Conservation (phyloP, 2,888 invertebrate genomes). For the Taphrorychus bicolor region DNA sequence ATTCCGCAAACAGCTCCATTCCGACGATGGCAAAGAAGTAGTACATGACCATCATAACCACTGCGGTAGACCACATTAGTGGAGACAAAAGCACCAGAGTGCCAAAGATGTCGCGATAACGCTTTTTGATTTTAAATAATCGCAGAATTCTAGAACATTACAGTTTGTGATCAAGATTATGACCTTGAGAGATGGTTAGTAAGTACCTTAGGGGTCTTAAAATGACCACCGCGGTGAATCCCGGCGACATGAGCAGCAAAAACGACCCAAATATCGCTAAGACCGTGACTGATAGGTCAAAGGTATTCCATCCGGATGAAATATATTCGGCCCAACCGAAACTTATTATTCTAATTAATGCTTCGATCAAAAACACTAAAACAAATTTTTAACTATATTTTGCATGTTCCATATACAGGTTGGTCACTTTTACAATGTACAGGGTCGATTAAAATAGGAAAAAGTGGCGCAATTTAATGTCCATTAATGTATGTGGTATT, state of each 20-base stretch:
- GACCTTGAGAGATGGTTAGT: neutral
- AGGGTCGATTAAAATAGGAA: too few relatives aligned
- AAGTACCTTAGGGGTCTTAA: conserved; percentile 70
- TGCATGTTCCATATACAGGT: too few relatives aligned
- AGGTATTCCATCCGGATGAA: conserved; percentile 86
- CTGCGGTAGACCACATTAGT: conserved; percentile 82
- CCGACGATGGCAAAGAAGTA: conserved; percentile 91
- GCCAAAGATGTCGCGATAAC: conserved; percentile 57
- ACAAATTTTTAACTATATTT: too few relatives aligned
- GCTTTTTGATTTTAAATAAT: conserved; percentile 79
- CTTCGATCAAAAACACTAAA: conserved; percentile 81
- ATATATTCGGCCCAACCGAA: conserved; percentile 76
- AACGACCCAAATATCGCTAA: conserved; percentile 73
- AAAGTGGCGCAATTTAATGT: too few relatives aligned
- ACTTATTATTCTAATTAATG: conserved; percentile 74
- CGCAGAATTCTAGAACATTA: conserved; percentile 62
- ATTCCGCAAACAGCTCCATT: conserved; percentile 83
- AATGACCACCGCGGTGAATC: conserved; percentile 75
- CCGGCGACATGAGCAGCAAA: conserved; percentile 70
- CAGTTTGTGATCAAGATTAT: conserved; percentile 22
- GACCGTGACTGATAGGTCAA: conserved; percentile 75
- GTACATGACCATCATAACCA: conserved; percentile 84
- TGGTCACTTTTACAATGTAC: too few relatives aligned
- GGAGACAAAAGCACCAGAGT: conserved; percentile 66
- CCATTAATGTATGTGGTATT: too few relatives aligned